Percentiles rank a stretch among this genome's conserved stretches.
Conservation (phyloP, 2,113 vertebrate genomes). For the Talpa occidentalis region DNA sequence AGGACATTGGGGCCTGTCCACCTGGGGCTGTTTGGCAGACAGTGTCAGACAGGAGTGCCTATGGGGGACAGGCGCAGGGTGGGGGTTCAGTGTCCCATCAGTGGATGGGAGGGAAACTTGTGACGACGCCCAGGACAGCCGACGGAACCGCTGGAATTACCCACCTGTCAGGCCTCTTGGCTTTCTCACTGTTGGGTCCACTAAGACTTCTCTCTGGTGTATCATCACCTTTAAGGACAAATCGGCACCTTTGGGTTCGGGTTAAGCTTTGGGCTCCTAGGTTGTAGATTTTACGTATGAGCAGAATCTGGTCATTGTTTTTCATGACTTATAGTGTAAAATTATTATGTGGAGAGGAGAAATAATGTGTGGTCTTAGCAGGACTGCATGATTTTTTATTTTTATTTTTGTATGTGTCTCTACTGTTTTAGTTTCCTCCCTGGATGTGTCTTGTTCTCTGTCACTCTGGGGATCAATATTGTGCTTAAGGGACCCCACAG, state of each 20-base stretch:
- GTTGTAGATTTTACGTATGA: background rate
- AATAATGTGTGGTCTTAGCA: background rate
- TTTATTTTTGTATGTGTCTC: background rate
- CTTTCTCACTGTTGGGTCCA: background rate
- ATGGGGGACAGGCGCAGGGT: no score
- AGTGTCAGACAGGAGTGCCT: background rate
- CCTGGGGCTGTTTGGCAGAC: background rate
- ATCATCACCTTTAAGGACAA: background rate
- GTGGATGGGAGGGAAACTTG: background rate
- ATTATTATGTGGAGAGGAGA: background rate
- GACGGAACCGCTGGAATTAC: background rate
- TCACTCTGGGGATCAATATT: background rate
- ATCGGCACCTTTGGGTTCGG: background rate
- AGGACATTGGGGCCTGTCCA: background rate
- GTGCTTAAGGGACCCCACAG: background rate
- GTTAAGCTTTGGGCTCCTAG: background rate
- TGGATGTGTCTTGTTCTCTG: background rate
- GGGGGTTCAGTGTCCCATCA: background rate
- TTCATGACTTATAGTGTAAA: background rate
- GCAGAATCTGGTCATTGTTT: slow-evolving; percentile 22
- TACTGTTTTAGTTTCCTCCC: background rate
- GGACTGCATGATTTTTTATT: background rate
- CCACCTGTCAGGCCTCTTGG: background rate
- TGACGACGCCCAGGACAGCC: background rate
- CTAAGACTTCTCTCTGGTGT: background rate